Evolutionary conservation across 2,888 invertebrate species (phyloP).

Genomic region (Podotricha telesiphe): DNA sequence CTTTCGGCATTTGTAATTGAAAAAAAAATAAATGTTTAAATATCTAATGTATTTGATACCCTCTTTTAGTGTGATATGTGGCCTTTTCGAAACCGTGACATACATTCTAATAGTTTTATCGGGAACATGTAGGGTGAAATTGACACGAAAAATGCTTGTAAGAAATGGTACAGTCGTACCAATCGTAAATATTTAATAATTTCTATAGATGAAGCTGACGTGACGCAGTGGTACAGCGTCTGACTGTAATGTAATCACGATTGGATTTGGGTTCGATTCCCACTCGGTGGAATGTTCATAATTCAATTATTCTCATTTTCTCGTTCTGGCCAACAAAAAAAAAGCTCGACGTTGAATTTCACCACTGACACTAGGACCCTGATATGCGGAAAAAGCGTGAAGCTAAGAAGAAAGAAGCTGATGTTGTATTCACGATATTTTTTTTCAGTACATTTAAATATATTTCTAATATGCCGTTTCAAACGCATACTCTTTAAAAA

Average conservation of each 20-base stretch:
- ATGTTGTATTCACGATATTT: background rate
- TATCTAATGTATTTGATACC: constrained; percentile 57
- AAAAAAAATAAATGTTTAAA: constrained; percentile 47
- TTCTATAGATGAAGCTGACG: background rate
- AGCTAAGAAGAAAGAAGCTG: background rate
- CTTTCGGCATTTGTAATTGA: background rate
- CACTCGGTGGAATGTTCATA: no score
- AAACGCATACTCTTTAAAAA: no score
- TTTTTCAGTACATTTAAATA: background rate
- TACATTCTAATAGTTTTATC: constrained; percentile 74
- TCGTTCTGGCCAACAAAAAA: no score
- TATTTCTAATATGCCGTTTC: no score
- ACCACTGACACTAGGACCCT: no score
- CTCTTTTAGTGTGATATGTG: constrained; percentile 61
- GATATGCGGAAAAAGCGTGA: no score
- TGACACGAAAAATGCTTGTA: constrained; percentile 21
- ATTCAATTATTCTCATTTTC: no score
- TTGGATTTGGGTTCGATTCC: no score
- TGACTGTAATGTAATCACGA: no score
- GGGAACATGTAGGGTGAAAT: constrained; percentile 18
- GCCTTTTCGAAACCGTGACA: constrained; percentile 67
- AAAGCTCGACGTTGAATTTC: no score
- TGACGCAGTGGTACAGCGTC: no score
- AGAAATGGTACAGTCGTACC: background rate
- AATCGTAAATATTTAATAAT: constrained; percentile 14